Base-by-base conservation (phyloP, 2,797 vertebrate species). In the Micrastur ruficollis region DNA sequence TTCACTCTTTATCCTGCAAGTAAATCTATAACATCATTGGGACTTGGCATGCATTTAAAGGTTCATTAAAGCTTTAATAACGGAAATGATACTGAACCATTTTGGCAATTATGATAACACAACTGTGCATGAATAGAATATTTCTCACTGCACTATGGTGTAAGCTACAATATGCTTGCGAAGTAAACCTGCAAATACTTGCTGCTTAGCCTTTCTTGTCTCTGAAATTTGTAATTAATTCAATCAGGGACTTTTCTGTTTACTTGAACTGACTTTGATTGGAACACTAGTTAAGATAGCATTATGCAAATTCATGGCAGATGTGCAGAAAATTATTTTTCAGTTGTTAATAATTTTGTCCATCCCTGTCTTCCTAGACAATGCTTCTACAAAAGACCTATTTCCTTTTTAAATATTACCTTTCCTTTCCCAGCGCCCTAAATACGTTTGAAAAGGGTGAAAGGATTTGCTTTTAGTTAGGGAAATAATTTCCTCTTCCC, bases 31-130 rank as follows among this genome's bases (percentile, higher is more conserved):
- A 74, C 42, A 85, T 87, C 81, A 83, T 0, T 92, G 61, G 53
- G 42, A 93, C 81, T 91, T 58, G 4, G 58, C 61, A 79, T 50
- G 72, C 6, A 0, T 96, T 89, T 91, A 81, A 96, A 81, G 22
- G 70, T 93, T 95, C 91, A 81, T 91, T 95, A 94, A 82, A 79
- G 58, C 46, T 38, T 87, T 95, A 95, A 92, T 91, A 96, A 92
- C 59, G 85, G 42, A 96, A 95, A 94, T 74, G 42, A 90, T 85
- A 70, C 52, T 18, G 29, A 97, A 68, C 50, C 53, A 90, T 95
- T 95, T 87, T 82, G 81, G 65, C 61, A 96, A 91, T 97, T 93
- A 95, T 14, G 46, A 56, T 92, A 86, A 85, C 78, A 92, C 29
- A 93, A 83, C 46, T 1, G 4, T 83, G 38, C 86, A 86, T 83